phyloP scores from a whole-genome alignment of 2,797 vertebrate genomes.

The Taenioides sp. region DNA sequence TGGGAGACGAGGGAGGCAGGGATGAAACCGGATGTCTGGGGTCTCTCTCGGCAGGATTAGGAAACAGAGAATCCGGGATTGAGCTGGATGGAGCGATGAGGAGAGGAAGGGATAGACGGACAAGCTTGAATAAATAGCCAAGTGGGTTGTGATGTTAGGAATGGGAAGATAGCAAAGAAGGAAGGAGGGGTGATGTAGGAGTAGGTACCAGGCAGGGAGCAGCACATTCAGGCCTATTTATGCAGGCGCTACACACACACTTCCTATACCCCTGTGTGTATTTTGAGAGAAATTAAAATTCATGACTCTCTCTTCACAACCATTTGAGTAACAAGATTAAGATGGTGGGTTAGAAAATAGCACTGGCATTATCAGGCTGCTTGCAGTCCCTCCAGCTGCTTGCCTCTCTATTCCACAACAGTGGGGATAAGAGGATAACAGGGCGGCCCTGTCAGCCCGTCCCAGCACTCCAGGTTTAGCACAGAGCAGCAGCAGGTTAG shows the following conservation, averaged over 20 bases:
- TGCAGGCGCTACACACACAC: constrained; percentile 54
- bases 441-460: constrained; percentile 75
- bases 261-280: constrained; percentile 21
- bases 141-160: constrained; percentile 68
- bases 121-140: constrained; percentile 70
- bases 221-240: constrained; percentile 86
- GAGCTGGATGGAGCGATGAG: constrained; percentile 65
- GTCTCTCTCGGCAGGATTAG: constrained; percentile 68
- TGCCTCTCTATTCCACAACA: constrained; percentile 97
- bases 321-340: constrained; percentile 99
- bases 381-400: constrained; percentile 99
- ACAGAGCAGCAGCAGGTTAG: constrained; percentile 42
- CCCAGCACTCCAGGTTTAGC: constrained; percentile 46
- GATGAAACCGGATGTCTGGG: constrained; percentile 69
- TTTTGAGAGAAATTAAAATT: constrained; percentile 94
- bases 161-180: constrained; percentile 56
- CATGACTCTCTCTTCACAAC: constrained; percentile 99
- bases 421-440: constrained; percentile 99
- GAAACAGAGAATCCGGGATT: constrained; percentile 68
- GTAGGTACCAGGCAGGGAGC: constrained; percentile 49
- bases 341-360: constrained; percentile 98
- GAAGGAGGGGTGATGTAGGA: constrained; percentile 32
- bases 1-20: constrained; percentile 50
- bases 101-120: constrained; percentile 69
- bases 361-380: constrained; percentile 97